Percentiles rank a stretch among this genome's conserved stretches.
Evolutionary conservation across 92 coral and sea anemone genomes (phyloP).

Genomic region (Epizoanthus rinbou): DNA sequence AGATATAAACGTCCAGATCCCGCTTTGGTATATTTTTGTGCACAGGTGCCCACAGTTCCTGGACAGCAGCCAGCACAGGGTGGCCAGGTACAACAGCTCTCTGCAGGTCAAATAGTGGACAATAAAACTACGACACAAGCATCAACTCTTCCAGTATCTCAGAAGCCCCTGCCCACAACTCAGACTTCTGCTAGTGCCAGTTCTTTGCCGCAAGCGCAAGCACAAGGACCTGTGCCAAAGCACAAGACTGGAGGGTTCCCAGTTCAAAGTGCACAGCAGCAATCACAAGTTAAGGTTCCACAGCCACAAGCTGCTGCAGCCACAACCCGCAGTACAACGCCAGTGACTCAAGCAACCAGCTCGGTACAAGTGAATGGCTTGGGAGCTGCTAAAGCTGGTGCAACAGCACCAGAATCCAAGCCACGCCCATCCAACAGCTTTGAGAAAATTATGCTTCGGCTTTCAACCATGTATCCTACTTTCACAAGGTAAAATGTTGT

Average conservation of each 20-base stretch:
- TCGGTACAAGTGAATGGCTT: neutral
- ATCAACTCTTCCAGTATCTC: constrained; percentile 24
- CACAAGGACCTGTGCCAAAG: neutral
- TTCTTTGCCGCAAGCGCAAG: neutral
- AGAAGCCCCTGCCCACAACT: constrained; percentile 11
- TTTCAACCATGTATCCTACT: constrained; percentile 92
- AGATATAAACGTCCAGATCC: neutral
- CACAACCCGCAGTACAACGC: neutral
- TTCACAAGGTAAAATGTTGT: constrained; percentile 68
- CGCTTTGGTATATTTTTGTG: neutral
- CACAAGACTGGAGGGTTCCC: constrained; percentile 1
- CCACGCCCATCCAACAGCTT: constrained; percentile 87
- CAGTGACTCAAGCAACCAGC: neutral
- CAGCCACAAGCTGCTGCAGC: neutral
- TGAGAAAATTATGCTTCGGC: constrained; percentile 93
- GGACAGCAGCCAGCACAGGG: constrained; percentile 20
- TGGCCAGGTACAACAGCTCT: constrained; percentile 27
- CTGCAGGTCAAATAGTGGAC: constrained; percentile 4
- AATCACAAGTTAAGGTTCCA: neutral
- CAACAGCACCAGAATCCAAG: constrained; percentile 45
- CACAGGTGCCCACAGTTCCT: constrained; percentile 24
- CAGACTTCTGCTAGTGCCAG: neutral
- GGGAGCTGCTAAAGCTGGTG: constrained; percentile 44
- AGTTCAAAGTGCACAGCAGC: neutral
- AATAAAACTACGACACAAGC: constrained; percentile 45